These are phyloP conservation scores for Scaptomyza tumidula DNA, from an alignment of 2,888 invertebrate genomes.

Conservation along the genomic window DNA sequence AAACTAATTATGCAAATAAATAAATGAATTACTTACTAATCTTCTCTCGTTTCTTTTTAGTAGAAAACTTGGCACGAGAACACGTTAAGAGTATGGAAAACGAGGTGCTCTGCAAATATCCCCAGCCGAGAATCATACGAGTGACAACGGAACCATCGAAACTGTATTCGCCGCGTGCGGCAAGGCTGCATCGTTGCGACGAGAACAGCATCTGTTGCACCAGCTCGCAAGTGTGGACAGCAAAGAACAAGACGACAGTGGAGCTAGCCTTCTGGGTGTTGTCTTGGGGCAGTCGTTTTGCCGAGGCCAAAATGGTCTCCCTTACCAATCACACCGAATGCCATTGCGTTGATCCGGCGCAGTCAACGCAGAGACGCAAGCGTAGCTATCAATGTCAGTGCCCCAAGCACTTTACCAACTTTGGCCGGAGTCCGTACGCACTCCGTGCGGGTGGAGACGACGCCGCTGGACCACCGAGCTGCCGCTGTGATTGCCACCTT, in stretches of 20 bases:
- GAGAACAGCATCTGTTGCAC: conserved; percentile 94
- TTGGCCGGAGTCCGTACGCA: conserved; percentile 62
- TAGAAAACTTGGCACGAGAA: conserved; percentile 63
- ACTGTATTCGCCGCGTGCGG: conserved; percentile 92
- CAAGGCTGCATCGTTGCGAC: conserved; percentile 93
- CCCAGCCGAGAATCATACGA: conserved; percentile 21
- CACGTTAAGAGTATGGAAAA: conserved; percentile 70
- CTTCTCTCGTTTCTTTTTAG: conserved; percentile 15
- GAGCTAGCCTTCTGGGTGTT: conserved; percentile 70
- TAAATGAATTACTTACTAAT: neutral
- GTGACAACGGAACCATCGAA: conserved; percentile 85
- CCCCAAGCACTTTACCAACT: conserved; percentile 82
- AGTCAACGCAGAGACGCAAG: conserved; percentile 34
- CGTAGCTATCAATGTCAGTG: conserved; percentile 67
- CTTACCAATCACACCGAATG: conserved; percentile 83
- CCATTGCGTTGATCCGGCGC: conserved; percentile 71
- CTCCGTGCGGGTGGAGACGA: neutral
- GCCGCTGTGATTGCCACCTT: conserved; percentile 88
- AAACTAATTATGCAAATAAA: neutral
- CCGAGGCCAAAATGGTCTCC: conserved; percentile 45
- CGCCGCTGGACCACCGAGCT: conserved; percentile 72
- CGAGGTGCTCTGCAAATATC: conserved; percentile 69
- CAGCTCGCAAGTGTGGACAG: conserved; percentile 89
- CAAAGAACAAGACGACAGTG: conserved; percentile 86
- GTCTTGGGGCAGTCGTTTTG: conserved; percentile 19